Evolutionary conservation across 2,888 invertebrate genomes (phyloP).

Genomic region (Lycophotia porphyrea): DNA sequence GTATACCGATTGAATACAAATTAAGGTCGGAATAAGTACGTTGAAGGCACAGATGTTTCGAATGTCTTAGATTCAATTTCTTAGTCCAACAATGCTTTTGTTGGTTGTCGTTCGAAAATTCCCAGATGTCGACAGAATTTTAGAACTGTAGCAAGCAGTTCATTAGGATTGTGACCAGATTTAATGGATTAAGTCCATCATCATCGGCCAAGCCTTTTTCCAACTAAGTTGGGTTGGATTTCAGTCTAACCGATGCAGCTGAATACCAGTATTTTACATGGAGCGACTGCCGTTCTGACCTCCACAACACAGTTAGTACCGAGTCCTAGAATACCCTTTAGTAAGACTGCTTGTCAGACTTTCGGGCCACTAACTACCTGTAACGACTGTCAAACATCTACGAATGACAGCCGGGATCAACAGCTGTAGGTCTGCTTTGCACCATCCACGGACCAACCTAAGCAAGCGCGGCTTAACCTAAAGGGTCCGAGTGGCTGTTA

Average conservation of each 20-base stretch:
- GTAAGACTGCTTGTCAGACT: not conserved
- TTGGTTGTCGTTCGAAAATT: not conserved
- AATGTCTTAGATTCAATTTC: slow-evolving; percentile 12
- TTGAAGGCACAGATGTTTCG: slow-evolving; percentile 3
- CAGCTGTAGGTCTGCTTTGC: not conserved
- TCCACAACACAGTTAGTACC: no score
- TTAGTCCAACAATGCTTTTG: not conserved
- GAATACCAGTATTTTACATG: no score
- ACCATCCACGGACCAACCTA: not conserved
- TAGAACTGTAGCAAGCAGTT: not conserved
- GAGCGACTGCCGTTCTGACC: no score
- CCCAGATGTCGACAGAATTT: not conserved
- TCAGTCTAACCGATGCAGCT: no score
- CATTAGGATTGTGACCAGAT: not conserved
- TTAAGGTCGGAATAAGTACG: not conserved
- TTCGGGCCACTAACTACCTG: no score
- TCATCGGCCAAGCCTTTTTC: no score
- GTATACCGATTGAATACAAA: slow-evolving; percentile 18
- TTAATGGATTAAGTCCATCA: not conserved
- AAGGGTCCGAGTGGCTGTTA: not conserved
- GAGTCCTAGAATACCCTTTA: no score
- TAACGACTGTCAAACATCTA: not conserved
- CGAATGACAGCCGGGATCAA: not conserved
- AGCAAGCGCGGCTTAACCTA: not conserved
- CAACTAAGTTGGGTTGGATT: no score